Evolutionary conservation across 2,888 invertebrate genomes (phyloP), one percentile per base, ranked within the genome.

Genomic region (Idaea biselata): DNA sequence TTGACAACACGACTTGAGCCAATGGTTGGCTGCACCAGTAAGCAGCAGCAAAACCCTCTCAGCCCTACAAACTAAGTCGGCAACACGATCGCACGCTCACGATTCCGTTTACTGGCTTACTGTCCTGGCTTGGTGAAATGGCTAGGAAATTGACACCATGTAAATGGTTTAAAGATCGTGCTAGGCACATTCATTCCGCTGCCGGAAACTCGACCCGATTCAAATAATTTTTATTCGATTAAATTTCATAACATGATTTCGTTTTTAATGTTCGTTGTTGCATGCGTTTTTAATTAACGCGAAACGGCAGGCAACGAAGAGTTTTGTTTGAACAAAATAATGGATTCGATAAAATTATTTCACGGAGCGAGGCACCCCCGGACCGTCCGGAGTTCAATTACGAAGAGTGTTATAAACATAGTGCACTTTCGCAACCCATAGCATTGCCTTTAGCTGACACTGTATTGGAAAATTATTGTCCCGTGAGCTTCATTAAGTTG

Each of bases 201-300:
- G 16, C 16, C 17, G 17, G 55, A 55, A 16, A n/a, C 55, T 55
- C 7, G 16, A 16, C n/a, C 33, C 55, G 7, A 17, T 8, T 16
- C 16, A 55, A 33, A 44, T 3, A 14, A 44, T 8, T 14, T 44
- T 44, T 44, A 11, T 8, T 44, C 44, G 14, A 44, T 25, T 44
- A 44, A 3, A 11, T 44, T 44, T 11, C 44, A 44, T 44, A 14
- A 44, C 8, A 44, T 44, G 14, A 11, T 11, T 6, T 7, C 14
- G 18, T 18, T 18, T 11, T 14, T 1, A 18, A 56, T 56, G 33
- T 55, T 58, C 17, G 53, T 58, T 62, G 59, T 59, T 62, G 58
- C 18, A 58, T 61, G 31, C 60, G 54, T 58, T 60, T 63, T 63
- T 61, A 61, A 63, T 61, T 66, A 63, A 44, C 61, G 44, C 55